Percentiles rank a stretch among this genome's conserved stretches.
These are phyloP conservation scores for Drosophila ustulata DNA, from an alignment of 2,888 invertebrate species.

Conservation along the genomic window DNA sequence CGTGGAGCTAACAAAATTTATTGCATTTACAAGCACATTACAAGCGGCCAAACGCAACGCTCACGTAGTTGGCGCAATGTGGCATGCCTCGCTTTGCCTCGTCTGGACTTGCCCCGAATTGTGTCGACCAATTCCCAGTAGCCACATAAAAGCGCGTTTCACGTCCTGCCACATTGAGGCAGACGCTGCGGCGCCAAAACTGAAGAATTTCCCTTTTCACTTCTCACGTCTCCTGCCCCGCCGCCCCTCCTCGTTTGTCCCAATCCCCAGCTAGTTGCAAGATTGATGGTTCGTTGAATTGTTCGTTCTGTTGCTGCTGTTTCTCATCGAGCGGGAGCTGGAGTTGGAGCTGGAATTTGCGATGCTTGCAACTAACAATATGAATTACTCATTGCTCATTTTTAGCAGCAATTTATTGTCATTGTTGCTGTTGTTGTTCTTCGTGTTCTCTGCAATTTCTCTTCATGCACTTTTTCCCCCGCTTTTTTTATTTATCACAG, in stretches of 20 bases:
- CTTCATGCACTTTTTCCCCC: conserved; percentile 7
- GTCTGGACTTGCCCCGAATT: conserved; percentile 3
- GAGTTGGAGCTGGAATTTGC: background rate
- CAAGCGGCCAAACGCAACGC: conserved; percentile 48
- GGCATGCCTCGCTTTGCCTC: conserved; percentile 21
- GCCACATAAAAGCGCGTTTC: conserved; percentile 76
- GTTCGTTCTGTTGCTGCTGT: conserved; percentile 49
- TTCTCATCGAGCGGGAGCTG: background rate
- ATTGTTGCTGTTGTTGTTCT: conserved; percentile 47
- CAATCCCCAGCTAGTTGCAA: conserved; percentile 49
- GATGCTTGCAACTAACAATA: conserved; percentile 71
- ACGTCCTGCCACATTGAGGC: conserved; percentile 75
- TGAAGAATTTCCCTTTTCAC: conserved; percentile 1
- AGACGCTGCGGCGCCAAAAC: conserved; percentile 70
- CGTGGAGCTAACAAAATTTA: conserved; percentile 65
- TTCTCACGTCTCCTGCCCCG: background rate
- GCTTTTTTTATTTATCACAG: conserved; percentile 47
- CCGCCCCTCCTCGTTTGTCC: background rate
- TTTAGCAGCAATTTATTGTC: conserved; percentile 76
- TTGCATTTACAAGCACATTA: conserved; percentile 79
- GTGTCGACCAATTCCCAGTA: conserved; percentile 63
- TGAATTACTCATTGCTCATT: conserved; percentile 80
- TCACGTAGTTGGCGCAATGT: conserved; percentile 47
- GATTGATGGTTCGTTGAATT: conserved; percentile 79
- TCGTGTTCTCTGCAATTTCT: conserved; percentile 34